Conservation (phyloP, 1,140 invertebrate genomes). For the Philopotamus ludificatus region DNA sequence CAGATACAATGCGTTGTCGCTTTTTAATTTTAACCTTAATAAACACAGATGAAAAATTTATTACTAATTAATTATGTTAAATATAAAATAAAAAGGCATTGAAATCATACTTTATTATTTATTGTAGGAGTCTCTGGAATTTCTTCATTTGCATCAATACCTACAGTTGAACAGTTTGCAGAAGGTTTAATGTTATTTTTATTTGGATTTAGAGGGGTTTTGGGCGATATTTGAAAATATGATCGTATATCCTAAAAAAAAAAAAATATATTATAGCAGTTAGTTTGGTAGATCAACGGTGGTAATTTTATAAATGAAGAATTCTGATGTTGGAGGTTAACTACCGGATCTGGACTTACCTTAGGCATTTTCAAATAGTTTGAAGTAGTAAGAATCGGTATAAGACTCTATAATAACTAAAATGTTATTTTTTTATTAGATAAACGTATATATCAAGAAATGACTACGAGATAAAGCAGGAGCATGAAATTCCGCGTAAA, state of each 20-base stretch:
- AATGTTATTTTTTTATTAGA: too few relatives aligned
- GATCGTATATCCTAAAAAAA: constrained; percentile 18
- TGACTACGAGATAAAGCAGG: too few relatives aligned
- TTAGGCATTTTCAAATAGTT: too few relatives aligned
- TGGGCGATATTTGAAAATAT: constrained; percentile 4
- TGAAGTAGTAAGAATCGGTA: too few relatives aligned
- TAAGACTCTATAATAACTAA: too few relatives aligned
- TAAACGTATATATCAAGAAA: too few relatives aligned
- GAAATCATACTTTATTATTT: neutral
- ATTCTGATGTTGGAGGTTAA: too few relatives aligned
- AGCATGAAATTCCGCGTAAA: too few relatives aligned
- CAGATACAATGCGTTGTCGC: neutral
- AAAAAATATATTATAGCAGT: neutral
- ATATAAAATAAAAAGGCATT: neutral
- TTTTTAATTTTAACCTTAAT: constrained; percentile 12
- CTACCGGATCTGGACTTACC: too few relatives aligned
- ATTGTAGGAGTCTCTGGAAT: constrained; percentile 3
- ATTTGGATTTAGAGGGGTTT: neutral
- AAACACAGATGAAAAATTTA: neutral
- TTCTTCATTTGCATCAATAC: neutral
- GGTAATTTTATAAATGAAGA: too few relatives aligned
- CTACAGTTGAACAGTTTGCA: neutral
- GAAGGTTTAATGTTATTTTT: neutral
- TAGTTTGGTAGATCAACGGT: too few relatives aligned
- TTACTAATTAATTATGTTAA: neutral